phyloP scores from a whole-genome alignment of 64 coral and sea anemone species.

The Stylophora pistillata region DNA sequence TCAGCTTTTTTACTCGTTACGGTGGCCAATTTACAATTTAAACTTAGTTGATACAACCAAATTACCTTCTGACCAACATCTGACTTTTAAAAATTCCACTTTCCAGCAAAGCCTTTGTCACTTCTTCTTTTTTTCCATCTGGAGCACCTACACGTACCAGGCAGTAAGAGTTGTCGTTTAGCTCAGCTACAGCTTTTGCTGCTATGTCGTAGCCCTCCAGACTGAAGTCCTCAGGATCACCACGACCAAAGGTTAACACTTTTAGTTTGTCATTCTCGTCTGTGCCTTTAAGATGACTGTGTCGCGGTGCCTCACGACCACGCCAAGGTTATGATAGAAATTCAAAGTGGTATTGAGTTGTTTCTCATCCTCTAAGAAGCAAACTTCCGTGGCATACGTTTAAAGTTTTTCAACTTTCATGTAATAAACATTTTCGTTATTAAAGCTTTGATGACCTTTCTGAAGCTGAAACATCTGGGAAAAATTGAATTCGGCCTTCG shows the following conservation, averaged over 20 bases:
- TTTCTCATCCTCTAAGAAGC: neutral
- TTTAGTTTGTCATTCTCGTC: neutral
- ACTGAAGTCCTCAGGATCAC: neutral
- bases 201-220: neutral
- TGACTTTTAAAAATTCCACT: neutral
- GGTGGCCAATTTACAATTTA: too few species aligned
- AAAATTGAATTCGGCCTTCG: neutral
- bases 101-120: neutral
- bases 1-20: too few species aligned
- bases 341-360: constrained; percentile 16
- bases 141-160: neutral
- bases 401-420: neutral
- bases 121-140: neutral
- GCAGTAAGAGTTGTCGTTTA: neutral
- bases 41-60: too few species aligned
- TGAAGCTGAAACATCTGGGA: too few species aligned
- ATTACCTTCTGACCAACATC: neutral
- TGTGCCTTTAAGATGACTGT: constrained; percentile 31
- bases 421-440: neutral
- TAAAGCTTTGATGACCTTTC: neutral
- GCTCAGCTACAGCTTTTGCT: neutral
- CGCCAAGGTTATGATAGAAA: constrained; percentile 55
- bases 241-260: neutral
- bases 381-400: neutral
- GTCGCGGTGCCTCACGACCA: constrained; percentile 13